Evolutionary conservation across 2,888 invertebrate species (phyloP), one percentile per base, ranked within the genome.

Genomic region (Hololepta plana): DNA sequence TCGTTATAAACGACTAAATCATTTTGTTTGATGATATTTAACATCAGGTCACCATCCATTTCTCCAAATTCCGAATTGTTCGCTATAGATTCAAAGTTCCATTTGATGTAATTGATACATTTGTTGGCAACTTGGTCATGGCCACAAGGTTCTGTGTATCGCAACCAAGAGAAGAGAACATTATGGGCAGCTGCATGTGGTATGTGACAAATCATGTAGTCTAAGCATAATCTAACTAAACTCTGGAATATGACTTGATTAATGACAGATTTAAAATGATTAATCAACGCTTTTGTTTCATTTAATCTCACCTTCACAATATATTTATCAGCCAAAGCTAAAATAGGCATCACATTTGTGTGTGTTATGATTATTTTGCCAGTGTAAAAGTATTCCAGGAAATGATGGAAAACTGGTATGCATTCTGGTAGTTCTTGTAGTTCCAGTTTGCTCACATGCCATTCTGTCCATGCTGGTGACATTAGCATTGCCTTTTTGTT

Each of bases 321-420:
- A 55, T 93, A 93, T 57, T 93, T 93, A 54, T 93, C 93, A 20
- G 88, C 90, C 29, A 93, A 59, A 6, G 80, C 80, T 27, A 93
- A 60, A 38, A 91, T 72, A 4, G 90, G 84, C 56, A 91, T 67
- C 24, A 87, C 90, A 33, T 77, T 76, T 27, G 69, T 66, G 38
- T 85, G 72, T 4, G 80, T 81, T 44, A 93, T 77, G 42, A 72
- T 67, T 38, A 93, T 80, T 55, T 77, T 75, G 20, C 91, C 93
- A 1, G 87, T 87, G 57, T 93, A 93, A 47, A 93, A 54, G 44
- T 65, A 73, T 54, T 81, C 77, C 12, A 93, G 60, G 53, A 93
- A 91, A 45, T 77, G 72, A 33, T 79, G 80, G 58, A 93, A 93
- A 23, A 88, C 81, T 17, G 67, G 61, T 12, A 75, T 72, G 46